Evolutionary conservation across 2,888 invertebrate genomes (phyloP), one percentile per base, ranked within the genome.

Genomic region (Cataglyphis altisquamis): DNA sequence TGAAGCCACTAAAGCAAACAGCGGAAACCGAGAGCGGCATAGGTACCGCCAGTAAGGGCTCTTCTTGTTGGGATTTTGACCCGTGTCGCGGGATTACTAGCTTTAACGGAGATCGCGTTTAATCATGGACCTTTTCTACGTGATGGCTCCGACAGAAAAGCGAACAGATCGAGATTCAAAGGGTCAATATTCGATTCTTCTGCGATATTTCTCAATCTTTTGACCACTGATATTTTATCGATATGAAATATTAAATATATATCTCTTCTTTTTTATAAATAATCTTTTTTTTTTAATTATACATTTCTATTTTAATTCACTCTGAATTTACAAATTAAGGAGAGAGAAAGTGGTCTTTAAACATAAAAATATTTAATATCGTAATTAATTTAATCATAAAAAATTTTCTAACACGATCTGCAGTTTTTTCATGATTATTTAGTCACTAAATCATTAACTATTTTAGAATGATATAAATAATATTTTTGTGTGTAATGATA

Each of bases 1-100:
- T 94, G 94, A 94, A 94, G 93, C 94, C 93, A 90, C 90, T 67
- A 93, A 89, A 92, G 92, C 90, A 94, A 94, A 94, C 91, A 93
- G 73, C 86, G 85, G 70, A 88, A 87, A 70, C 85, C 80, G 73
- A 83, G 86, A 87, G 73, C 83, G 74, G 83, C 86, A 82, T 86
- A 83, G 85, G 83, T 84, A 85, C 84, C 85, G 86, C 81, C 86
- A 86, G 66, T 87, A 83, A 85, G 88, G 89, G 87, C 81, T 78
- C 84, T 60, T 73, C 85, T 87, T 86, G 86, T 85, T 84, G 85
- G 90, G 91, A 89, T 89, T 88, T 90, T 86, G 91, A 93, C 93
- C 92, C 91, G 90, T 92, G 92, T 93, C 93, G 91, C 88, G 86
- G 91, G 92, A 93, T 94, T 93, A 93, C 90, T 88, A 89, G 90